Conservation (phyloP, 2,888 invertebrate species). For the Spilarctia lutea region DNA sequence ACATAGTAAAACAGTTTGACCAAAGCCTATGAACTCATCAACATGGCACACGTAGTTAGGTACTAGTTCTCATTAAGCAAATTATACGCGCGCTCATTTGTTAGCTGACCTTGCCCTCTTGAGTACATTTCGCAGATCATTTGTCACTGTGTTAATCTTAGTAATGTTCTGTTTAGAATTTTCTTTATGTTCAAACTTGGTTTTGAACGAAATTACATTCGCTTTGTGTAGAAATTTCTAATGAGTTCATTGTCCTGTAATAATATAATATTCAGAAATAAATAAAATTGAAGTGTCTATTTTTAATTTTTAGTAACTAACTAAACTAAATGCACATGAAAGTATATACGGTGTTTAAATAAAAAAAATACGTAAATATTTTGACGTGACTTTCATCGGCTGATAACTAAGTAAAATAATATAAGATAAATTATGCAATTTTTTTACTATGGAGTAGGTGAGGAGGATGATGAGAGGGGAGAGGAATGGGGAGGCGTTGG, state of each 20-base stretch:
- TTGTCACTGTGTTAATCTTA: not conserved
- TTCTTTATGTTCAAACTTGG: not conserved
- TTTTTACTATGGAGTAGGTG: too few relatives aligned
- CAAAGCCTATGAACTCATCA: slow-evolving; percentile 31
- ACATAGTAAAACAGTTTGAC: slow-evolving; percentile 9
- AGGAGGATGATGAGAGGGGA: too few relatives aligned
- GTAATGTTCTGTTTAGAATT: not conserved
- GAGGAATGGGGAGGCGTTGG: too few relatives aligned
- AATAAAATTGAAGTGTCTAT: too few relatives aligned
- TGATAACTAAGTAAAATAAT: too few relatives aligned
- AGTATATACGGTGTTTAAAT: too few relatives aligned
- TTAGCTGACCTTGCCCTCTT: slow-evolving; percentile 1
- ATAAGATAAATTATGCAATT: too few relatives aligned
- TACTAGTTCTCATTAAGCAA: not conserved
- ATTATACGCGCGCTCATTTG: slow-evolving; percentile 10
- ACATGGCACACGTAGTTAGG: slow-evolving; percentile 27
- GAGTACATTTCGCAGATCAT: not conserved
- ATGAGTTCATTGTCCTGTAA: not conserved
- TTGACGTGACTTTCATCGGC: too few relatives aligned
- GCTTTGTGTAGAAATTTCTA: not conserved
- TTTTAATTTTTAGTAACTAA: too few relatives aligned
- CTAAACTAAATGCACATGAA: too few relatives aligned
- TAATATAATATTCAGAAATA: too few relatives aligned
- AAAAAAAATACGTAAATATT: too few relatives aligned
- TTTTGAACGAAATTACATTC: not conserved